phyloP scores from a whole-genome alignment of 1,140 invertebrate genomes.

The Zaprionus camerounensis region DNA sequence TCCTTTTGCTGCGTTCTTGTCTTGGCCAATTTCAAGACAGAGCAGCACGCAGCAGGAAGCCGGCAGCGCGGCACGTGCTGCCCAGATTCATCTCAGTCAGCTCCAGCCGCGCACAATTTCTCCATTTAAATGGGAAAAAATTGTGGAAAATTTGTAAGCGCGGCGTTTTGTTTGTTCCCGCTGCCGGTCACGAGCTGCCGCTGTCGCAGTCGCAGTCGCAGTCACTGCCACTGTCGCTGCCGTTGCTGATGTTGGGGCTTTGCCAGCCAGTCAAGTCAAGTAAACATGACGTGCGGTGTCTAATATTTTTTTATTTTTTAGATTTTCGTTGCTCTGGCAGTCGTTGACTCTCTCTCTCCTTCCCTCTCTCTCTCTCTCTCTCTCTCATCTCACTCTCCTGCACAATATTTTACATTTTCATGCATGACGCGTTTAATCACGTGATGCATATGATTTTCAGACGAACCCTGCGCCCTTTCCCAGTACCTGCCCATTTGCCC shows the following conservation, averaged over 20 bases:
- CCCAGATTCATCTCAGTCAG: constrained; percentile 76
- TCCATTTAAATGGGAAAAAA: constrained; percentile 77
- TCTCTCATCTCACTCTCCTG: constrained; percentile 22
- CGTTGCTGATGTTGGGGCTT: constrained; percentile 31
- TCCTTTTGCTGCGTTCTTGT: neutral
- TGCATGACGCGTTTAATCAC: constrained; percentile 84
- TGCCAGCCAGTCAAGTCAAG: constrained; percentile 71
- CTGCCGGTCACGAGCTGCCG: constrained; percentile 59
- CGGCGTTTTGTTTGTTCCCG: constrained; percentile 67
- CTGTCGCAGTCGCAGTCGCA: neutral
- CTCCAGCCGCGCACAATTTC: constrained; percentile 67
- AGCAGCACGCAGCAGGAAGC: constrained; percentile 12
- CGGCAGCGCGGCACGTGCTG: constrained; percentile 63
- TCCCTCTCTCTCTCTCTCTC: neutral
- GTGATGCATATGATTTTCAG: constrained; percentile 83
- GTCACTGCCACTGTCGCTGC: constrained; percentile 5
- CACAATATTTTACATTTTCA: constrained; percentile 82
- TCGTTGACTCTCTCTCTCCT: constrained; percentile 4
- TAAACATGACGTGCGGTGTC: constrained; percentile 76
- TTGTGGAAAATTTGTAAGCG: constrained; percentile 76
- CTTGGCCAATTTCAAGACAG: constrained; percentile 63
- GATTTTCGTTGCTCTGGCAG: constrained; percentile 5
- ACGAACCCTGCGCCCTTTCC: neutral
- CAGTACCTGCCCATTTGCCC: neutral
- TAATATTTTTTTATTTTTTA: constrained; percentile 60